Conservation (phyloP, 2,888 invertebrate genomes). For the Xestobium rufovillosum region DNA sequence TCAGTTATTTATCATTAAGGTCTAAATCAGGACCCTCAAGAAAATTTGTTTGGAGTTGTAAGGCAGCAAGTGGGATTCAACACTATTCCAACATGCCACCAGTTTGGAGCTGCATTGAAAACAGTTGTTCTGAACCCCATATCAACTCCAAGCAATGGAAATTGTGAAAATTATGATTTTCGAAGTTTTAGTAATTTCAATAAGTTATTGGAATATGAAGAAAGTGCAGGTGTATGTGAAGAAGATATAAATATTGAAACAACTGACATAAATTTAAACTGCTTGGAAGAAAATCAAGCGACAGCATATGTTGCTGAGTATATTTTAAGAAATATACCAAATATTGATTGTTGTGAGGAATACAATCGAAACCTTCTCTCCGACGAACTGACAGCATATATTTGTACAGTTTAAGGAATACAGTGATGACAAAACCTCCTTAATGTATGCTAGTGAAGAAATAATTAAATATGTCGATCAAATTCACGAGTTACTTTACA, state of each 20-base stretch:
- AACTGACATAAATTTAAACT: not conserved
- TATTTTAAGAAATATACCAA: not conserved
- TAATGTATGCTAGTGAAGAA: not conserved
- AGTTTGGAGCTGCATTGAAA: slow-evolving; percentile 4
- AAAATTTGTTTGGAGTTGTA: slow-evolving; percentile 8
- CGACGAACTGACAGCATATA: not conserved
- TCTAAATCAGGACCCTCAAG: slow-evolving; percentile 7
- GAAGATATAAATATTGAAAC: no score
- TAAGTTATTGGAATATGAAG: not conserved
- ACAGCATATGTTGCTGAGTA: slow-evolving; percentile 7
- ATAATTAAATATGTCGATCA: not conserved
- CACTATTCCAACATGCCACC: slow-evolving; percentile 1
- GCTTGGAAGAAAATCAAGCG: slow-evolving; percentile 1
- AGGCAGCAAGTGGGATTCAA: not conserved
- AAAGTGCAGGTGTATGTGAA: no score
- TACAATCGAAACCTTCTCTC: slow-evolving; percentile 12
- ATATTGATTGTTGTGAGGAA: slow-evolving; percentile 1
- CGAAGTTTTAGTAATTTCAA: slow-evolving; percentile 8
- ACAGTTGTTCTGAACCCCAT: not conserved
- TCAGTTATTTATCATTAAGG: no score
- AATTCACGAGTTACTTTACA: not conserved
- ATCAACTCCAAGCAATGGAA: slow-evolving; percentile 1
- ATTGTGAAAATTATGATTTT: slow-evolving; percentile 16
- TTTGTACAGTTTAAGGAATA: not conserved
- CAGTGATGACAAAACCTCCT: not conserved